These are phyloP conservation scores for Aplysina aerophoba DNA, from an alignment of 37 sponge, comb jelly and placozoan genomes.

Conservation along the genomic window DNA sequence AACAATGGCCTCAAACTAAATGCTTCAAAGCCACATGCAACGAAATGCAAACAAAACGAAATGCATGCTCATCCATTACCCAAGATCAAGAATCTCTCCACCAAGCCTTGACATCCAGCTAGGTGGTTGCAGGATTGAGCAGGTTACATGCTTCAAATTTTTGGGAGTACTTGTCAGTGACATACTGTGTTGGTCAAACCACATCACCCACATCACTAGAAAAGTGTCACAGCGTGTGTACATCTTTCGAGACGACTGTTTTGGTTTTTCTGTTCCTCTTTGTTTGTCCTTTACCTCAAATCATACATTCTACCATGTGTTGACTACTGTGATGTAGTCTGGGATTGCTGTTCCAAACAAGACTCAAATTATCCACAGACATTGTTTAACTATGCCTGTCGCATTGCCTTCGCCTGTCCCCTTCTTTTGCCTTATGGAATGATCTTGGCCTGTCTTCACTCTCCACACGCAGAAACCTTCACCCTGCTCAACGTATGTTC, in stretches of 20 bases:
- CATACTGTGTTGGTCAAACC: neutral
- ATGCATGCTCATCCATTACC: neutral
- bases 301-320: neutral
- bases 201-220: neutral
- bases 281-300: neutral
- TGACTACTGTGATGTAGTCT: slow-evolving; percentile 13
- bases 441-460: neutral
- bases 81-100: slow-evolving; percentile 2
- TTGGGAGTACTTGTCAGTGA: neutral
- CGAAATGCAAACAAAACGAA: neutral
- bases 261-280: neutral
- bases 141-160: neutral
- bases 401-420: neutral
- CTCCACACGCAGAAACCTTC: neutral
- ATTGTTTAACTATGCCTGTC: neutral
- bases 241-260: neutral
- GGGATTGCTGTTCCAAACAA: neutral
- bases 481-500: neutral
- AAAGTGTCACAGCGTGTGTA: neutral
- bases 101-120: slow-evolving; percentile 6
- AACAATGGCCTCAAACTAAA: neutral
- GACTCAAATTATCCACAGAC: neutral
- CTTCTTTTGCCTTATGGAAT: neutral
- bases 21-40: too few species aligned
- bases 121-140: slow-evolving; percentile 4